Percentiles rank a stretch among this genome's conserved stretches.
These are phyloP conservation scores for Myoxocephalus aenaeus DNA, from an alignment of 2,797 vertebrate genomes.

Conservation along the genomic window DNA sequence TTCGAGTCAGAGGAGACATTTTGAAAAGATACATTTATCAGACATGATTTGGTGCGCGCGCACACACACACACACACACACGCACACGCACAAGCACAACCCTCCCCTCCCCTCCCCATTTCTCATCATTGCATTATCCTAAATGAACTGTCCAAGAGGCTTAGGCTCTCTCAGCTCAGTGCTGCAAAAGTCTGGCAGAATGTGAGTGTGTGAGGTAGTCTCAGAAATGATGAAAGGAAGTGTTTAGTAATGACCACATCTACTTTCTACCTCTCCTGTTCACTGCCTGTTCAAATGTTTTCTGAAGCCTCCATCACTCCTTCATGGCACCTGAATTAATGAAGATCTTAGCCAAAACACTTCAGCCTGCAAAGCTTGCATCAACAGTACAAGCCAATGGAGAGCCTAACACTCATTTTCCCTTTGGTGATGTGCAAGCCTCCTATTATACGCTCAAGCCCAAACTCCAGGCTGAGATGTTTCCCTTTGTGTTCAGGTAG, in stretches of 20 bases:
- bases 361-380: conserved; percentile 64
- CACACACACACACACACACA: conserved; percentile 27
- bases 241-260: conserved; percentile 75
- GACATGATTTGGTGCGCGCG: conserved; percentile 64
- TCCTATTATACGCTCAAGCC: conserved; percentile 77
- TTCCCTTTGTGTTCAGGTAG: conserved; percentile 78
- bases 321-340: conserved; percentile 60
- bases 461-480: conserved; percentile 74
- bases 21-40: conserved; percentile 79
- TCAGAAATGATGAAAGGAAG: conserved; percentile 79
- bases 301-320: conserved; percentile 58
- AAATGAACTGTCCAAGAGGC: conserved; percentile 81
- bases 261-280: conserved; percentile 64
- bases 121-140: conserved; percentile 78
- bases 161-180: conserved; percentile 70
- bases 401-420: conserved; percentile 63
- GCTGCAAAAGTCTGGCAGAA: conserved; percentile 67
- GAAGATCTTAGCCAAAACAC: conserved; percentile 67
- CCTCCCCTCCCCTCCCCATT: conserved; percentile 41
- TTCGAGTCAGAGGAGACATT: conserved; percentile 73
- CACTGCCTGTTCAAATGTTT: conserved; percentile 65
- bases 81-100: neutral
- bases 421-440: conserved; percentile 68
- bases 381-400: conserved; percentile 67
- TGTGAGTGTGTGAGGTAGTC: conserved; percentile 62